Base-by-base conservation (phyloP, 2,797 vertebrate species). In the Urocyon cinereoargenteus region DNA sequence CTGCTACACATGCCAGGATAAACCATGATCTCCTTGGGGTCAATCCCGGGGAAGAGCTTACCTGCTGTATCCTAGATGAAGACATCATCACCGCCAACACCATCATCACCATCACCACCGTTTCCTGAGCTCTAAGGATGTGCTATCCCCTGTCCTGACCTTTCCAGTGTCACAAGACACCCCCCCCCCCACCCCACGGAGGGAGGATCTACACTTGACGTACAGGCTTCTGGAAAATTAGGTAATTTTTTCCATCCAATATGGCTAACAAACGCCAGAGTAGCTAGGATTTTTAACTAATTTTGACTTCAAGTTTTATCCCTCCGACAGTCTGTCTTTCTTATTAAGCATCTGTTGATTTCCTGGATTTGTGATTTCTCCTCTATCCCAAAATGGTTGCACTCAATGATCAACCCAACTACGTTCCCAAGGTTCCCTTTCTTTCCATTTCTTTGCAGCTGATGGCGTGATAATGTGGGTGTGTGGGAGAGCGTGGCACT, bases 131-230 rank as follows among this genome's bases (percentile, higher is more conserved):
- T 90, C 49, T 86, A 82, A 22, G 10, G 66, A 2, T 51, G 53
- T 55, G 4, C 2, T 51, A 77, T 3, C 2, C 31, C 53, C 31
- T 90, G 14, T 57, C 10, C 31, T 59, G 28, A 36, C 13, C 28
- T 87, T 82, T 55, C 5, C 36, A 83, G 66, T 62, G 9, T 45
- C n/a, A 75, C 26, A 61, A 31, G 9, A 64, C 0, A 13, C 49
- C 26, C n/a, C n/a, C n/a, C n/a, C 5, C 16, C 49, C 26, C 28
- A n/a, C 16, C 49, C 26, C 28, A n/a, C 0, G 34, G 11, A 78
- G 55, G 18, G 57, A 84, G 21, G 72, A 34, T 36, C 55, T 82
- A 87, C 6, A 86, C 21, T 45, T 4, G 9, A 45, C 24, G 6
- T 45, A 36, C 0, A 59, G 1, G 34, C 26, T 59, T 91, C 21